Evolutionary conservation across 2,113 vertebrate genomes (phyloP), one percentile per base, ranked within the genome.

Genomic region (Larimichthys crocea): DNA sequence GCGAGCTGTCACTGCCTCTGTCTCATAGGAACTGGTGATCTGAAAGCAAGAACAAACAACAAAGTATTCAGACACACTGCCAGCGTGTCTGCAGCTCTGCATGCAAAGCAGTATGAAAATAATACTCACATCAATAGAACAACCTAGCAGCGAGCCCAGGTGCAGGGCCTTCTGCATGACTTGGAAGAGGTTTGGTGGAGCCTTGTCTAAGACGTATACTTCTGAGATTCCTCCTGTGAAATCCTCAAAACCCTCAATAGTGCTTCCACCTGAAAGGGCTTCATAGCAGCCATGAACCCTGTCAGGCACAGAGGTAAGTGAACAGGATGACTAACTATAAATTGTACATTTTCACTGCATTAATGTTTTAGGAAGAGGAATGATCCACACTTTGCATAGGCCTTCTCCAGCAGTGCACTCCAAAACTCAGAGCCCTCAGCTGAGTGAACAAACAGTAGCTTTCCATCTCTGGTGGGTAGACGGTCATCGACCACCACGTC

Each of bases 201-300:
- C 86, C n/a, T 87, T 76, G 10, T 86, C 91, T 61, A 99, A 72
- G 40, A 94, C 91, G 10, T 95, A 99, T 62, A 93, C 96, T 87
- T 99, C 98, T 0, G 97, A 95, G 19, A 99, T 97, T 59, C 98
- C 98, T 10, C 98, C 97, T 0, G 98, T 99, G 93, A 99, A 99
- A 91, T 99, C 98, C 90, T 98, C 98, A 0, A 99, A 99, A 56
- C 97, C 98, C 86, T 99, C 98, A 0, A 95, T 98, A 73, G 97
- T 97, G 89, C 92, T 94, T 14, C 98, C 98, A 49, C 98, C 98
- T 0, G 96, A 95, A 8, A 99, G 94, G 0, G 96, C 94, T 79
- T 99, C 98, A 0, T 99, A 99, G 0, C 95, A 97, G 3, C 98
- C 97, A 0, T 96, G 95, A 85, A 97, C 57, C 92, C 98, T 98